A percentile compares a stretch with the other conserved stretches of the same genome.
phyloP scores from a whole-genome alignment of 2,113 vertebrate species.

The Thryonomys swinderianus region DNA sequence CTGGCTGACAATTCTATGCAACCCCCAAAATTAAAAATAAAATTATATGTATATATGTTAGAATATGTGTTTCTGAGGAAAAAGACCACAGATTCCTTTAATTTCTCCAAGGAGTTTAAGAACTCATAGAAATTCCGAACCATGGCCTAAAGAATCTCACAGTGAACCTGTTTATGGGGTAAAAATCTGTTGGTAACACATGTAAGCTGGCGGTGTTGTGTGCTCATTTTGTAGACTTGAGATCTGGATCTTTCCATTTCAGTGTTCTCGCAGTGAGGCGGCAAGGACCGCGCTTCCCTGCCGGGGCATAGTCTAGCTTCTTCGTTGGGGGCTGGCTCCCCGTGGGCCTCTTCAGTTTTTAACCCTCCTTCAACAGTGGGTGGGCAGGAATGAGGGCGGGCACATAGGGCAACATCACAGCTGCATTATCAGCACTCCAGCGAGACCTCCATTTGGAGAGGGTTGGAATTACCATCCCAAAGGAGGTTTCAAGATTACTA shows the following conservation, averaged over 20 bases:
- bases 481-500: neutral
- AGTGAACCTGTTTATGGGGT: neutral
- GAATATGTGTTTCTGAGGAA: neutral
- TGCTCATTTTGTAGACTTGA: neutral
- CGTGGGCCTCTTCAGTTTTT: neutral
- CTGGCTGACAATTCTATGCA: neutral
- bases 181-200: neutral
- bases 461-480: neutral
- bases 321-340: neutral
- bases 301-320: too few relatives aligned
- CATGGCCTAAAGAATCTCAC: neutral
- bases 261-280: neutral
- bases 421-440: neutral
- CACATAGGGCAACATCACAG: accelerated
- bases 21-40: neutral
- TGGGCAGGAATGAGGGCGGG: neutral
- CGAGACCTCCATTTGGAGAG: neutral
- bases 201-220: neutral
- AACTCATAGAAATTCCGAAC: constrained; percentile 10
- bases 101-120: constrained; percentile 23
- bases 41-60: neutral
- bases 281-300: neutral
- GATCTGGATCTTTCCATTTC: neutral
- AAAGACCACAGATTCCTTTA: neutral
- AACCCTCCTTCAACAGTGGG: neutral